phyloP scores from a whole-genome alignment of 1,140 invertebrate genomes.

The Stegodyphus mimosarum region DNA sequence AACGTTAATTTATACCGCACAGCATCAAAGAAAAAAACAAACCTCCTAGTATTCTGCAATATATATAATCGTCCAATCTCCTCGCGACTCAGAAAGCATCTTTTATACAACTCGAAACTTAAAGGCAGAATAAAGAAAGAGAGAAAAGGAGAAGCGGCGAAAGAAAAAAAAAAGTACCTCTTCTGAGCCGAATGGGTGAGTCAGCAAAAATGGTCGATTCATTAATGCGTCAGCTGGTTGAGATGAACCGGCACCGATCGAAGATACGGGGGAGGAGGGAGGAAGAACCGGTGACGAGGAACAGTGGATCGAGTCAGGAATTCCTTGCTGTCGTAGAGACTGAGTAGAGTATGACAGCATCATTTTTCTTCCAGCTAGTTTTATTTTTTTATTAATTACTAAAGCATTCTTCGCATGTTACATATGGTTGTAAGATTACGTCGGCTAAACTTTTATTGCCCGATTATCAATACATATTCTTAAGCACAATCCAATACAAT shows the following conservation, averaged over 20 bases:
- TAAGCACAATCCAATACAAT: no score
- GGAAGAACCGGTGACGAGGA: not conserved
- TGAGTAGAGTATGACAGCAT: not conserved
- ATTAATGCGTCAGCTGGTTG: slow-evolving; percentile 55
- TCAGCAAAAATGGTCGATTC: slow-evolving; percentile 47
- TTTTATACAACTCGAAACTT: not conserved
- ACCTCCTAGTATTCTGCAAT: not conserved
- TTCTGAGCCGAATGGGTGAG: slow-evolving; percentile 34
- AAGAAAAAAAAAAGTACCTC: slow-evolving; percentile 24
- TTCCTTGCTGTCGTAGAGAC: not conserved
- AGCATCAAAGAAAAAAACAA: no score
- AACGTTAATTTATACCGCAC: no score
- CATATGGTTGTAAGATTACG: no score
- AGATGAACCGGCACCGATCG: slow-evolving; percentile 53
- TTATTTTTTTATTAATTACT: no score
- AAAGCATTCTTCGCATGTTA: no score
- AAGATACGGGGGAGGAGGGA: not conserved
- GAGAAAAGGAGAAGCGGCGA: not conserved
- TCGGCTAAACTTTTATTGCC: no score
- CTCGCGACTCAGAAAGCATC: not conserved
- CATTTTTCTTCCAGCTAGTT: not conserved
- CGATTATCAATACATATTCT: no score
- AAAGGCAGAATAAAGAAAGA: no score
- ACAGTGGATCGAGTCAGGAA: not conserved
- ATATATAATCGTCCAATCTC: not conserved